Evolutionary conservation across 1,140 invertebrate genomes (phyloP).

Genomic region (Drosophila lacteicornis): DNA sequence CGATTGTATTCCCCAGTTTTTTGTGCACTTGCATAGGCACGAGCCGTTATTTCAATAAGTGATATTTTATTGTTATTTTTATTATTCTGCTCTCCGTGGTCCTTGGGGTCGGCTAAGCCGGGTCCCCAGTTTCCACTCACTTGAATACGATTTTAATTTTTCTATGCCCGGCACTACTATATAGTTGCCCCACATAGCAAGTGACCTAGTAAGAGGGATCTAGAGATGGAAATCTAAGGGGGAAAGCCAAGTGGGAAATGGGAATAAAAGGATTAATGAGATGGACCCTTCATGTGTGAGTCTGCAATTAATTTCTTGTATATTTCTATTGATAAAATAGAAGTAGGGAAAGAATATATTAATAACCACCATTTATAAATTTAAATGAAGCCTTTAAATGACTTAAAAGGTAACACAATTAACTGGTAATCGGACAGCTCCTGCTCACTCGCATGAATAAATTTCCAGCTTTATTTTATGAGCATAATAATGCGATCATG

Average conservation of each 20-base stretch:
- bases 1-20: conserved; percentile 34
- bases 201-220: conserved; percentile 9
- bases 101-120: conserved; percentile 17
- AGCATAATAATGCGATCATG: conserved; percentile 12
- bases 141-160: conserved; percentile 22
- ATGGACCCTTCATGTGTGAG: not conserved
- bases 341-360: not conserved
- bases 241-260: not conserved
- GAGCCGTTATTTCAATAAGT: conserved; percentile 29
- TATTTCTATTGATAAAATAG: not conserved
- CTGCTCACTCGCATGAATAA: conserved; percentile 9
- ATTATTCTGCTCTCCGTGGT: not conserved
- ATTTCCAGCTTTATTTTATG: not conserved
- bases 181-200: conserved; percentile 32
- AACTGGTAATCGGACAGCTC: not conserved
- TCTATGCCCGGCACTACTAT: not conserved
- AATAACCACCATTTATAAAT: not conserved
- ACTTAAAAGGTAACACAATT: not conserved
- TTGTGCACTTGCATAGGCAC: conserved; percentile 28
- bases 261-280: not conserved
- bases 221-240: not conserved
- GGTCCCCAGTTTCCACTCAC: conserved; percentile 22
- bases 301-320: not conserved
- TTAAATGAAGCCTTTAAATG: not conserved
- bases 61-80: conserved; percentile 53